Evolutionary conservation across 1,140 invertebrate genomes (phyloP), one percentile per base, ranked within the genome.

Genomic region (Ips typographus): DNA sequence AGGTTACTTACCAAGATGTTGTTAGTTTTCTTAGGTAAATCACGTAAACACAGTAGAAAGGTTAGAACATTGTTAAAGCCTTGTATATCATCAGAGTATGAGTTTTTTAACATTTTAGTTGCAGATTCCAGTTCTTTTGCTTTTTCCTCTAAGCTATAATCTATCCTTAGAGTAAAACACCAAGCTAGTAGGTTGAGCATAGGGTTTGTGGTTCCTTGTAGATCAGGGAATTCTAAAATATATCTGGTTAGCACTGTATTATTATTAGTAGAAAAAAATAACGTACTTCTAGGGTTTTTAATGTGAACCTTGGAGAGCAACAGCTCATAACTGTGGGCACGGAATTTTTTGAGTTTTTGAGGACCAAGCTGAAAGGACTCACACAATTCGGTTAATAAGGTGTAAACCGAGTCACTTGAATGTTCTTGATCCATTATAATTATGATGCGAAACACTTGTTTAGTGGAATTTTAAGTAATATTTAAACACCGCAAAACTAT

Each of bases 151-250:
- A 75, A 62, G 55, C 75, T 55, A 68, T 75, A 75, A 22, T 75
- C 47, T 51, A 72, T 71, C 41, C 41, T 68, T 36, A 80, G 65
- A n/a, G 65, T 68, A 62, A 71, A 77, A 59, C 77, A 67, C 78
- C 78, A 80, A 7, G 74, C 74, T 51, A 76, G 53, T 47, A 80
- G 73, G 58, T 77, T 76, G 43, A 74, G 68, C 5, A 70, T 51
- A 43, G 77, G 72, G 56, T 80, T 76, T 22, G 39, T 63, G 8
- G 69, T 68, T 40, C 68, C 71, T 63, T 74, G 68, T 38, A 74
- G 65, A 65, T 73, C 68, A 49, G 70, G 60, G 39, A 65, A 70
- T 47, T 61, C 73, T 75, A 64, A 74, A 74, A 74, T 47, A 36
- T 47, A 6, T 47, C n/a, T 44, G 36, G 44, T 22, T 22, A 22